phyloP scores from a whole-genome alignment of 2,797 vertebrate species.

The Poliocrania exsul region DNA sequence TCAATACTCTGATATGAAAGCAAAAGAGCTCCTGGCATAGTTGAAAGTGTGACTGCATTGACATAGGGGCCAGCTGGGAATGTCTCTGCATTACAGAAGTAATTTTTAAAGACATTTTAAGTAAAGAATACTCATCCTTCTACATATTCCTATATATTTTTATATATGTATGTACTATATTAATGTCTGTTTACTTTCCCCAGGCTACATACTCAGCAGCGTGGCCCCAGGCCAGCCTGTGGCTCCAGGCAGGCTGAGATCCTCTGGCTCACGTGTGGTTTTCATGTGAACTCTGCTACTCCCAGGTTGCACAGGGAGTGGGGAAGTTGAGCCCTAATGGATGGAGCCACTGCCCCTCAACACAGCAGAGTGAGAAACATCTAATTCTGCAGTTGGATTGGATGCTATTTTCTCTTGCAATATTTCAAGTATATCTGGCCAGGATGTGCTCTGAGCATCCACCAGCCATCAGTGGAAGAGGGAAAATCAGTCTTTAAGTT shows the following conservation, averaged over 20 bases:
- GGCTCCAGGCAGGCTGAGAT: conserved; percentile 5
- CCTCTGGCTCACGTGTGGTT: background rate
- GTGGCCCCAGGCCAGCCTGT: background rate
- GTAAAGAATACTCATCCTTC: background rate
- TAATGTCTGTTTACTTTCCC: background rate
- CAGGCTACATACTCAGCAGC: background rate
- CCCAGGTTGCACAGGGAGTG: background rate
- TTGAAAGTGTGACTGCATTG: background rate
- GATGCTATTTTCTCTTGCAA: background rate
- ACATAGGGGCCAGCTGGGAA: background rate
- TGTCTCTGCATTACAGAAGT: background rate
- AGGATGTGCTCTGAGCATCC: background rate
- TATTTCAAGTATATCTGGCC: background rate
- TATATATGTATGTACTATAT: background rate
- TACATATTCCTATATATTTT: background rate
- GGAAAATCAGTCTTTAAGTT: background rate
- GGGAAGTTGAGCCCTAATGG: background rate
- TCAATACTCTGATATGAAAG: background rate
- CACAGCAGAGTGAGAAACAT: background rate
- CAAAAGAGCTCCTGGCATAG: background rate
- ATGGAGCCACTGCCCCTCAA: background rate
- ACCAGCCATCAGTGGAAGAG: background rate
- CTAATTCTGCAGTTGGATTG: background rate
- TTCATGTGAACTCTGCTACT: background rate
- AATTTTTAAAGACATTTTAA: conserved; percentile 12